Percentiles rank a stretch among this genome's conserved stretches.
These are phyloP conservation scores for Coccyzus lansbergi DNA, from an alignment of 2,797 vertebrate species.

Conservation along the genomic window DNA sequence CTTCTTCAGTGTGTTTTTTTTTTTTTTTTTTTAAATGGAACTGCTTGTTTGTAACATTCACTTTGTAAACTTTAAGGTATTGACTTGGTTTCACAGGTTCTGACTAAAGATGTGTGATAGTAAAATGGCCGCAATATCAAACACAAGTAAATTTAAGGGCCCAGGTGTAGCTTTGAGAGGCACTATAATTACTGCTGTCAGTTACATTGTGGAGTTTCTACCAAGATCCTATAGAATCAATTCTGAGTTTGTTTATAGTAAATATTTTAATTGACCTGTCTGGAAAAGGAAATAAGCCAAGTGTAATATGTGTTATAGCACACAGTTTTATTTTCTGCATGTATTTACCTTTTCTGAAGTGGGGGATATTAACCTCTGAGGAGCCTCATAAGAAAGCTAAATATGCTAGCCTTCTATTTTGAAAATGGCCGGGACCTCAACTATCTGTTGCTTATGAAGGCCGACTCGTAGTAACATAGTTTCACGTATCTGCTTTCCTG, in stretches of 20 bases:
- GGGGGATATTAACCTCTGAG: not conserved
- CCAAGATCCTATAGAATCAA: not conserved
- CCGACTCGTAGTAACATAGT: not conserved
- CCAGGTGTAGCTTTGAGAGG: not conserved
- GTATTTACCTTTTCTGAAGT: not conserved
- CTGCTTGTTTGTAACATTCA: not conserved
- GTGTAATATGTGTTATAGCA: not conserved
- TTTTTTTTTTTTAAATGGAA: not conserved
- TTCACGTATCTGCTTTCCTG: not conserved
- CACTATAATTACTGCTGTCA: accelerated
- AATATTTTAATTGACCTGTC: not conserved
- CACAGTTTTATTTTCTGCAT: not conserved
- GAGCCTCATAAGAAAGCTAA: not conserved
- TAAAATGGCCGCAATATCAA: not conserved
- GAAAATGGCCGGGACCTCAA: not conserved
- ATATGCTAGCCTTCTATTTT: not conserved
- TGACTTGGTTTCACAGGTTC: not conserved
- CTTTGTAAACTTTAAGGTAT: not conserved
- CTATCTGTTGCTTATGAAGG: not conserved
- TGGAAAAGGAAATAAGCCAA: not conserved
- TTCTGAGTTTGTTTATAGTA: not conserved
- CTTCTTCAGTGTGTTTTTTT: not conserved
- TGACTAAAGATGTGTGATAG: not conserved
- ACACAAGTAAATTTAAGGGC: not conserved
- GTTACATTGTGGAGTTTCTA: not conserved